Percentiles rank a stretch among this genome's conserved stretches.
Evolutionary conservation across 2,797 vertebrate genomes (phyloP).

Genomic region (Staurois parvus): DNA sequence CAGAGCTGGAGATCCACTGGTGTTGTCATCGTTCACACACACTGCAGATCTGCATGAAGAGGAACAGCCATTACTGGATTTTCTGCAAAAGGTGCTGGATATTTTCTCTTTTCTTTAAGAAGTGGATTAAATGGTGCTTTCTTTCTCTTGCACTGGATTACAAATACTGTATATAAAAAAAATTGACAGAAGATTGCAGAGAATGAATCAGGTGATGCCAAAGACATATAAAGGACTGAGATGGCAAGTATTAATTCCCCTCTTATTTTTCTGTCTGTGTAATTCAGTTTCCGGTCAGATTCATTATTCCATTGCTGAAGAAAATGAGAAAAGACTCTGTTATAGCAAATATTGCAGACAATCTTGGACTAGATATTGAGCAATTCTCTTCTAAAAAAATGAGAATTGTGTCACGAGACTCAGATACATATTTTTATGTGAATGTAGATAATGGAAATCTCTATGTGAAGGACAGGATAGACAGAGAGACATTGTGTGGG

Average conservation of each 20-base stretch:
- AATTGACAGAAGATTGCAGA: neutral
- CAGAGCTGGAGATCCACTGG: slow-evolving; percentile 33
- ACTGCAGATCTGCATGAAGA: slow-evolving; percentile 37
- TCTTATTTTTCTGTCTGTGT: slow-evolving; percentile 44
- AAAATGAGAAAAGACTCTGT: slow-evolving; percentile 55
- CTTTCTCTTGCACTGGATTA: neutral
- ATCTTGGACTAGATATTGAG: slow-evolving; percentile 71
- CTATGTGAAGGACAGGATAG: slow-evolving; percentile 73
- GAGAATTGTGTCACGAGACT: slow-evolving; percentile 72
- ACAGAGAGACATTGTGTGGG: slow-evolving; percentile 76
- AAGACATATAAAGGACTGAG: slow-evolving; percentile 60
- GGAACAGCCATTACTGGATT: slow-evolving; percentile 21
- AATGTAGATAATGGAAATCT: slow-evolving; percentile 76
- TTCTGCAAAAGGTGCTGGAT: neutral
- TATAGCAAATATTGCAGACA: slow-evolving; percentile 78
- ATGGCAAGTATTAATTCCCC: slow-evolving; percentile 53
- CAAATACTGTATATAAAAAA: neutral
- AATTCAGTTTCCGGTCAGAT: slow-evolving; percentile 52
- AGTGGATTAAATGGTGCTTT: neutral
- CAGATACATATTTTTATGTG: slow-evolving; percentile 73
- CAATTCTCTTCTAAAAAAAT: slow-evolving; percentile 59
- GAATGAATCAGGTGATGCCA: neutral
- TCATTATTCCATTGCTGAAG: slow-evolving; percentile 57
- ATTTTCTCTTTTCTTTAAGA: neutral
- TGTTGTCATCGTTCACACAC: slow-evolving; percentile 15